A percentile compares a stretch with the other conserved stretches of the same genome.
These are phyloP conservation scores for Prenolepis imparis DNA, from an alignment of 2,888 invertebrate species.

Conservation along the genomic window DNA sequence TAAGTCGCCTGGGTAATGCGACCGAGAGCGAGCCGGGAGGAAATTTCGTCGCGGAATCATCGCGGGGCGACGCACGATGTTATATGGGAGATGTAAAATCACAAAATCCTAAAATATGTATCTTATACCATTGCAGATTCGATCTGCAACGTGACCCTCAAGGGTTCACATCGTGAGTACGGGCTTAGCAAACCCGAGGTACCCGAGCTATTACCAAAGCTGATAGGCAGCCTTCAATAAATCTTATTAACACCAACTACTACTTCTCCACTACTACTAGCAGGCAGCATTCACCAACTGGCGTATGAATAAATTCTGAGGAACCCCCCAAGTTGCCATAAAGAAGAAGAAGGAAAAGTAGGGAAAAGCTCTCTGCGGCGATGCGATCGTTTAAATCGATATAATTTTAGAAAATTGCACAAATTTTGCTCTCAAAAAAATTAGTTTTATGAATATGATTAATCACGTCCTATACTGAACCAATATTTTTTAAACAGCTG, in stretches of 20 bases:
- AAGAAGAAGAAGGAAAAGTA: neutral
- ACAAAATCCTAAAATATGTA: conserved; percentile 44
- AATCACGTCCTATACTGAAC: neutral
- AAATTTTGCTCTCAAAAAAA: neutral
- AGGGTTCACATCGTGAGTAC: conserved; percentile 1
- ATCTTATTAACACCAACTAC: neutral
- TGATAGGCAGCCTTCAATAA: neutral
- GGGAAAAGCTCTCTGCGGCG: neutral
- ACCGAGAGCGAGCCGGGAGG: conserved; percentile 60
- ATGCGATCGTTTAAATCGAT: neutral
- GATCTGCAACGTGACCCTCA: neutral
- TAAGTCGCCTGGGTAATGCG: conserved; percentile 75
- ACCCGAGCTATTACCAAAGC: neutral
- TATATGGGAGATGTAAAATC: conserved; percentile 36
- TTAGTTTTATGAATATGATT: neutral
- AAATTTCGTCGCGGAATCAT: conserved; percentile 66
- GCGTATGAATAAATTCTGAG: neutral
- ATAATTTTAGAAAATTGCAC: neutral
- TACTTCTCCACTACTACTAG: neutral
- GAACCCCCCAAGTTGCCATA: neutral
- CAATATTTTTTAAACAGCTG: neutral
- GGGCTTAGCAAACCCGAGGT: neutral
- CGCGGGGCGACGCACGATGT: neutral
- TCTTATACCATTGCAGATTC: conserved; percentile 11
- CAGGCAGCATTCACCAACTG: neutral